Evolutionary conservation across 1,140 invertebrate species (phyloP), one percentile per base, ranked within the genome.

Genomic region (Drosophila fuyamai): DNA sequence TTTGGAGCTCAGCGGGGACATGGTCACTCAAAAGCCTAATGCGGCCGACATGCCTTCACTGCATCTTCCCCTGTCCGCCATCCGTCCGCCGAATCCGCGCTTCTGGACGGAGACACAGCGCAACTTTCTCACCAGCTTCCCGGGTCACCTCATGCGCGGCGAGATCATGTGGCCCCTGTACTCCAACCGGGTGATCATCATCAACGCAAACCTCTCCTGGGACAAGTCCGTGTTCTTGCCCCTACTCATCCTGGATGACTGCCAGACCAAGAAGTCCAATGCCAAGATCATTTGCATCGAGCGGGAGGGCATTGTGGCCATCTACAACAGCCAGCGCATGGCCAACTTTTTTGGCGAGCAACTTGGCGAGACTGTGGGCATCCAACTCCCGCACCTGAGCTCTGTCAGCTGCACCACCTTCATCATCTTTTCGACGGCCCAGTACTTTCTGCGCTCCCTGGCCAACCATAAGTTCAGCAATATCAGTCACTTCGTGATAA

Each of bases 281-380:
- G 47, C 66, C 0, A 79, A 74, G 56, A 79, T 91, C 2, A 58
- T 91, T 4, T 90, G 85, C 50, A 63, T 91, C 2, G 90, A 91
- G 27, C 54, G 18, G 14, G 73, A 85, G 16, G 48, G 47, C 8
- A 61, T 92, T 43, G 29, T 92, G 6, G 90, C 90, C 2, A 53
- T 41, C 0, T 71, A 89, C 47, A 89, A 92, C 36, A 71, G 86
- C 48, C 71, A 83, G 44, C 70, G 70, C 4, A 32, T 96, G 77
- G 93, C 55, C 29, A 43, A 96, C 47, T 97, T 98, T 91, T 94
- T 98, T 36, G 96, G 95, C 66, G 98, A 99, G 92, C 95, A 95
- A 80, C 93, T 99, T 60, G 98, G 98, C 0, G 95, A 96, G 71
- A 97, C 96, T 0, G 95, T 98, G 46, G 98, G 98, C 1, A 99